phyloP scores from a whole-genome alignment of 2,113 vertebrate species.

The Elaphurus davidianus region DNA sequence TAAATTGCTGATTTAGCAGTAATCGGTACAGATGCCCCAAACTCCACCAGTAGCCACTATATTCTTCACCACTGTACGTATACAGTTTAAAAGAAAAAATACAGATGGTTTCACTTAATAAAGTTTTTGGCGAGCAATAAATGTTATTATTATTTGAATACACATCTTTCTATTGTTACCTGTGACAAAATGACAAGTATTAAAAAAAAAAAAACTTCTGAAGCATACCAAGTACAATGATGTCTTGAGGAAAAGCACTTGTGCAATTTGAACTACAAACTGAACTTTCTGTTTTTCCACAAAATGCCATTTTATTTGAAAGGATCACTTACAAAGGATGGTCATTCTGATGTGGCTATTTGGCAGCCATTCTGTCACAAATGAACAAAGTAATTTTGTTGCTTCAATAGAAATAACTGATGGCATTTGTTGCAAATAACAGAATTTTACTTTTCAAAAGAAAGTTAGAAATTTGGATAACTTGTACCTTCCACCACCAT shows the following conservation, averaged over 20 bases:
- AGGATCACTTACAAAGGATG: background rate
- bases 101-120: background rate
- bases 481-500: background rate
- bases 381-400: background rate
- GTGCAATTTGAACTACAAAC: background rate
- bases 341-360: background rate
- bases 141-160: background rate
- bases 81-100: background rate
- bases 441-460: conserved; percentile 14
- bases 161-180: background rate
- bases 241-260: background rate
- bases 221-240: background rate
- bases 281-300: background rate
- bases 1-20: background rate
- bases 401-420: background rate
- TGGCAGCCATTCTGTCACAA: background rate
- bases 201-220: background rate
- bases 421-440: background rate
- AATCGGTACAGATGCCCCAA: background rate
- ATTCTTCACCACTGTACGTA: background rate
- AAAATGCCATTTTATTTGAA: background rate
- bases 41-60: background rate
- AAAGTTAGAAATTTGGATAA: background rate
- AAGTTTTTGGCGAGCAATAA: background rate
- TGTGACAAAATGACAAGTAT: background rate